Percentiles rank a stretch among this genome's conserved stretches.
Evolutionary conservation across 2,888 invertebrate species (phyloP).

Genomic region (Acleris literana): DNA sequence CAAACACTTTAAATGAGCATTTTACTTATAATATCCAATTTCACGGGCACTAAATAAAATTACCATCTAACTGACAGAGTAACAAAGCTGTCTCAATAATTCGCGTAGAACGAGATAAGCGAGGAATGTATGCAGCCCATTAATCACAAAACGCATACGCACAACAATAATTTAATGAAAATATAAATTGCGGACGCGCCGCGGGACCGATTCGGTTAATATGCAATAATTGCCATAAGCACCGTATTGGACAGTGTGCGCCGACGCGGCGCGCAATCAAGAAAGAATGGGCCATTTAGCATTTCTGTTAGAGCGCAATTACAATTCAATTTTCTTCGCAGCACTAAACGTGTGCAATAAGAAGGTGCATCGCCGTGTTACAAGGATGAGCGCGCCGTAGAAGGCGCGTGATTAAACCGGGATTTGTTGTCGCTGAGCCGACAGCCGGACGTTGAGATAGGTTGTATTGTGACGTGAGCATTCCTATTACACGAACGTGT

Average conservation of each 20-base stretch:
- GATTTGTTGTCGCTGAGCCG: conserved; percentile 50
- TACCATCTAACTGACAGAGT: conserved; percentile 71
- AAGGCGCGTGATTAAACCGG: conserved; percentile 55
- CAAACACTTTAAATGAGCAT: conserved; percentile 48
- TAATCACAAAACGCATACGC: conserved; percentile 64
- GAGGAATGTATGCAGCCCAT: conserved; percentile 59
- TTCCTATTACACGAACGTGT: conserved; percentile 23
- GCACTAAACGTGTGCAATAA: conserved; percentile 60
- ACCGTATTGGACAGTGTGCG: conserved; percentile 48
- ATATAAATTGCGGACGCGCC: conserved; percentile 42
- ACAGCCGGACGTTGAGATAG: conserved; percentile 47
- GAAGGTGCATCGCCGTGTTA: conserved; percentile 40
- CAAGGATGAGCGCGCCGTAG: conserved; percentile 46
- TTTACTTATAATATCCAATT: conserved; percentile 63
- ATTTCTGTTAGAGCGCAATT: conserved; percentile 69
- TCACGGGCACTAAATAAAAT: conserved; percentile 81
- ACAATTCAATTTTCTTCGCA: conserved; percentile 73
- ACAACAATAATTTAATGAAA: conserved; percentile 53
- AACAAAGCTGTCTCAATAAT: conserved; percentile 80
- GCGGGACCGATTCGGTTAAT: conserved; percentile 70
- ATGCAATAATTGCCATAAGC: conserved; percentile 68
- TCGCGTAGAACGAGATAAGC: conserved; percentile 69
- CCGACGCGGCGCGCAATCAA: conserved; percentile 57
- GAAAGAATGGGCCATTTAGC: conserved; percentile 68
- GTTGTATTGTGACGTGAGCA: conserved; percentile 38